Conservation (phyloP, 2,888 invertebrate genomes). For the Strigamia transsilvanica region DNA sequence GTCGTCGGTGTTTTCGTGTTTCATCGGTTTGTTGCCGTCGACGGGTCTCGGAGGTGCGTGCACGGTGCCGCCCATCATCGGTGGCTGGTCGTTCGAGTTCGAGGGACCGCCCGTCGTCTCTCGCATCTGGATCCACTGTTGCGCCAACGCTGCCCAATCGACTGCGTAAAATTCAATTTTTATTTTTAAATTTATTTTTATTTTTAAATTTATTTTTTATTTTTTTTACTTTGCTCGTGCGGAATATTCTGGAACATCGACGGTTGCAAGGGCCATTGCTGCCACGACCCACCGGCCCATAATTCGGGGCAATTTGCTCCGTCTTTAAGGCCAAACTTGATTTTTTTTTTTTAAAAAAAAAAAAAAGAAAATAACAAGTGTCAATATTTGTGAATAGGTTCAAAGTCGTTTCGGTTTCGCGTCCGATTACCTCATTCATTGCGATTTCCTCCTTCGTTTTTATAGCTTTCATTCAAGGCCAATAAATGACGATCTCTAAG, state of each 20-base stretch:
- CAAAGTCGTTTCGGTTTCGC: background rate
- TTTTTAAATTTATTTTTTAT: background rate
- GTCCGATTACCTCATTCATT: background rate
- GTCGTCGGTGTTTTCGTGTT: conserved; percentile 41
- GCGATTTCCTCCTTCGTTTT: background rate
- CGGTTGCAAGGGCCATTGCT: conserved; percentile 82
- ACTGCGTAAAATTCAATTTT: conserved; percentile 67
- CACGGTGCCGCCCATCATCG: conserved; percentile 55
- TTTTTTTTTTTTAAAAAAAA: background rate
- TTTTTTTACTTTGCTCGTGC: conserved; percentile 72
- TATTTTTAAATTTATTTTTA: background rate
- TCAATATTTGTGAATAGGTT: background rate
- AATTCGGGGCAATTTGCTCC: conserved; percentile 39
- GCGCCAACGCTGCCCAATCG: conserved; percentile 95
- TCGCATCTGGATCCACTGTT: conserved; percentile 98
- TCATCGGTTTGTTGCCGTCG: conserved; percentile 37
- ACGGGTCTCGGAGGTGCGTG: conserved; percentile 64
- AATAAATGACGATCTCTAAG: background rate
- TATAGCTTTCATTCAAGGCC: conserved; percentile 2
- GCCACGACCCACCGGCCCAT: conserved; percentile 55
- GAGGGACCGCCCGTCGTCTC: conserved; percentile 67
- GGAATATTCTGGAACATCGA: conserved; percentile 82
- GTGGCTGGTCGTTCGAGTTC: conserved; percentile 64
- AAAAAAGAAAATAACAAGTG: background rate
- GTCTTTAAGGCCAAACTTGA: conserved; percentile 32